These are phyloP conservation scores for Deilephila porcellus DNA, from an alignment of 2,888 invertebrate species.

Conservation along the genomic window DNA sequence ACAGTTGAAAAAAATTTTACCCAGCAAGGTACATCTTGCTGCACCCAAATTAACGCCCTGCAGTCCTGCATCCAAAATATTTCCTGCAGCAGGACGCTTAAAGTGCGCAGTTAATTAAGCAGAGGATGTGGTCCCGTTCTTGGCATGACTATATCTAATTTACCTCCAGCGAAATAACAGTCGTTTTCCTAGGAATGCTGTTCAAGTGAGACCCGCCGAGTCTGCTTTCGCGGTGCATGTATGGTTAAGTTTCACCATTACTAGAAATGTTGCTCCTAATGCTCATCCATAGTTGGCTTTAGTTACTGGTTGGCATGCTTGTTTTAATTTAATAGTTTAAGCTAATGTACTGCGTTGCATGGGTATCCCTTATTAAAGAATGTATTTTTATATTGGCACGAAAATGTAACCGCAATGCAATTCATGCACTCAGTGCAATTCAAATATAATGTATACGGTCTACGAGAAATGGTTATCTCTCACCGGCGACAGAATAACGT, in stretches of 20 bases:
- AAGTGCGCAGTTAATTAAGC: conserved; percentile 2
- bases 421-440: no score
- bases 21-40: neutral
- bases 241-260: conserved; percentile 45
- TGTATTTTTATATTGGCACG: no score
- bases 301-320: conserved; percentile 24
- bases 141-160: conserved; percentile 34
- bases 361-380: no score
- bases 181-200: conserved; percentile 25
- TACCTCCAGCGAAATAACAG: conserved; percentile 23
- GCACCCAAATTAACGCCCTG: neutral
- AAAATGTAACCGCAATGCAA: no score
- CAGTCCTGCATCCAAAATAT: neutral
- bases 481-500: no score
- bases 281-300: conserved; percentile 15
- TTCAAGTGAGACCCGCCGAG: conserved; percentile 7
- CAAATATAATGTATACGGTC: no score
- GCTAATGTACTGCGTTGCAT: neutral
- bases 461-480: no score
- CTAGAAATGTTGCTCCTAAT: conserved; percentile 34
- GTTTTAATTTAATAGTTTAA: neutral
- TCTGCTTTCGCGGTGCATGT: conserved; percentile 33
- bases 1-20: neutral
- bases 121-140: conserved; percentile 39
- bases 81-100: neutral